phyloP scores from a whole-genome alignment of 2,797 vertebrate species.

The Notamacropus eugenii region DNA sequence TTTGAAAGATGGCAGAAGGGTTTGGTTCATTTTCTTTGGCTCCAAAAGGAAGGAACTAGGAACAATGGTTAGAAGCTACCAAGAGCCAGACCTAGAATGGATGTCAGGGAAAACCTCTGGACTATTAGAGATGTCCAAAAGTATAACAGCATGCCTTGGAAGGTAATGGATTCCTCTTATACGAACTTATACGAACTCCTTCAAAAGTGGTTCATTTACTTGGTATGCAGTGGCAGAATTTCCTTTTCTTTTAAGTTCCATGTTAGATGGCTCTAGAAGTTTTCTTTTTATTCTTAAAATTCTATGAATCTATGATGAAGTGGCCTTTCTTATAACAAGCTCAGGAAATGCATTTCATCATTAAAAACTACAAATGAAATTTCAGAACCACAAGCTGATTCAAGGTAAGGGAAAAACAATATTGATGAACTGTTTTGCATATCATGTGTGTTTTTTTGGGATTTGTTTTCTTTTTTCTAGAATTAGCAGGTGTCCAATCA shows the following conservation, averaged over 20 bases:
- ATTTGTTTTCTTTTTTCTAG: neutral
- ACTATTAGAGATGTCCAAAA: neutral
- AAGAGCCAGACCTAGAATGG: neutral
- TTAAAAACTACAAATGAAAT: constrained; percentile 10
- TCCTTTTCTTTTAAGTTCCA: neutral
- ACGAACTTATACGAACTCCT: no score
- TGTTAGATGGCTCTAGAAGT: neutral
- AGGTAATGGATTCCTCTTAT: accelerated
- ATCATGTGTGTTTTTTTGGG: neutral
- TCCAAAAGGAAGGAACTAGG: neutral
- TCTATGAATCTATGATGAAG: neutral
- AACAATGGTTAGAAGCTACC: neutral
- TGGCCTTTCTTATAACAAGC: neutral
- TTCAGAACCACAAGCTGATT: neutral
- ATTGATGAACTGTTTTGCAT: neutral
- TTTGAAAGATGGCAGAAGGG: neutral
- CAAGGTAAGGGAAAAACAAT: constrained; percentile 22
- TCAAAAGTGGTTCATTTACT: neutral
- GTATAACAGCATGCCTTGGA: neutral
- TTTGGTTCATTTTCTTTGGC: neutral
- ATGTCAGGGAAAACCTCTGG: neutral
- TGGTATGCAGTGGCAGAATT: no score
- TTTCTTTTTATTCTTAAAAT: neutral
- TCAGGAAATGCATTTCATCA: constrained; percentile 7
- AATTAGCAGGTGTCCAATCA: constrained; percentile 57